These are phyloP conservation scores for Hassar affinis DNA, from an alignment of 2,113 vertebrate genomes.

Conservation along the genomic window DNA sequence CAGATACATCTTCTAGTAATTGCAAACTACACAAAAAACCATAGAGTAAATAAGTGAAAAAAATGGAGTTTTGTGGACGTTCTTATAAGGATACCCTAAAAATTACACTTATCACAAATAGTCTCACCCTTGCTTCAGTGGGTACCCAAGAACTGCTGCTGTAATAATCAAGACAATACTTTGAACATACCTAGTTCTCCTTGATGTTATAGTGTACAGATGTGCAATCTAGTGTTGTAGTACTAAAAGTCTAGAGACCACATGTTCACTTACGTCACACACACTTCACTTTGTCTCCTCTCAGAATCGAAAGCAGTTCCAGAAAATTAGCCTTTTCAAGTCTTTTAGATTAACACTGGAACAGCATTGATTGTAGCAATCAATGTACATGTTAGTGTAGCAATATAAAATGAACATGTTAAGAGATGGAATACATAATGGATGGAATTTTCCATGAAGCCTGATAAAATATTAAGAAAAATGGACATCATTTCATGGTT, in stretches of 20 bases:
- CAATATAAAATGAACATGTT: not conserved
- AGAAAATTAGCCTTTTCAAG: not conserved
- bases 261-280: too few species aligned
- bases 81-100: not conserved
- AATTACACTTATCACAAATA: not conserved
- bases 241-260: too few species aligned
- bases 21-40: not conserved
- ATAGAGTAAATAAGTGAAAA: not conserved
- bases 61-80: not conserved
- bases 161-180: not conserved
- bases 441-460: slow-evolving; percentile 33
- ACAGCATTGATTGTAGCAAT: not conserved
- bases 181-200: not conserved
- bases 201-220: not conserved
- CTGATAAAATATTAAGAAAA: slow-evolving; percentile 43
- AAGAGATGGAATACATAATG: slow-evolving; percentile 2
- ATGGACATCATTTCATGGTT: slow-evolving; percentile 33
- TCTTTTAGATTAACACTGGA: not conserved
- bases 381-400: not conserved
- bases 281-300: too few species aligned
- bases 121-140: not conserved
- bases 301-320: too few species aligned
- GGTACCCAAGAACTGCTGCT: not conserved
- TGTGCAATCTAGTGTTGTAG: not conserved
- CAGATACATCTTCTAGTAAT: not conserved